phyloP scores from a whole-genome alignment of 2,797 vertebrate species.

The Choloepus didactylus region DNA sequence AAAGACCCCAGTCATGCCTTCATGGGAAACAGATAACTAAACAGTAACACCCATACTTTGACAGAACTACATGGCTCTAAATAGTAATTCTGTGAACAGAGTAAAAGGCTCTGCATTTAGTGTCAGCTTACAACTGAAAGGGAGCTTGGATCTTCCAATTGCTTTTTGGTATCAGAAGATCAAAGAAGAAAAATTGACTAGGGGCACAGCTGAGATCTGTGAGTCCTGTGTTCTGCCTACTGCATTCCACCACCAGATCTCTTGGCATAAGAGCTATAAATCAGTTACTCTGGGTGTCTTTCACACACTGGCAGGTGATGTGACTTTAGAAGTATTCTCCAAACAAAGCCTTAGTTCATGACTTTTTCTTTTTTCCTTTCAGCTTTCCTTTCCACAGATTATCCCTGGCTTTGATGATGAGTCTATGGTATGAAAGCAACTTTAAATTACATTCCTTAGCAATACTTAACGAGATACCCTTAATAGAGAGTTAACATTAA shows the following conservation, averaged over 20 bases:
- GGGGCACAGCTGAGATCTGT: neutral
- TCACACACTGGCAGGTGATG: neutral
- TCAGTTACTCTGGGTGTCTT: neutral
- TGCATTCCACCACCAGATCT: neutral
- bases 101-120: too few relatives aligned
- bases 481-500: neutral
- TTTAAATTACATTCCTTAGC: neutral
- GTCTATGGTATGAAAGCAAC: slow-evolving; percentile 77
- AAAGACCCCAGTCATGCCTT: neutral
- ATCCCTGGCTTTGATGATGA: slow-evolving; percentile 75
- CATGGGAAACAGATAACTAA: neutral
- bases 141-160: neutral
- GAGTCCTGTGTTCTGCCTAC: neutral
- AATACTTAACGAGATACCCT: neutral
- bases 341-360: neutral
- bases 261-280: neutral
- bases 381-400: slow-evolving; percentile 85
- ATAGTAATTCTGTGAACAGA: neutral
- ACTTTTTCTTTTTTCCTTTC: slow-evolving; percentile 60
- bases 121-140: neutral
- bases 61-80: neutral
- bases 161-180: neutral
- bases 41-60: neutral
- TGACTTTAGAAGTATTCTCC: slow-evolving; percentile 11
- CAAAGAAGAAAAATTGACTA: neutral